These are phyloP conservation scores for Parazoanthus darwini DNA, from an alignment of 92 coral and sea anemone genomes.

Conservation along the genomic window DNA sequence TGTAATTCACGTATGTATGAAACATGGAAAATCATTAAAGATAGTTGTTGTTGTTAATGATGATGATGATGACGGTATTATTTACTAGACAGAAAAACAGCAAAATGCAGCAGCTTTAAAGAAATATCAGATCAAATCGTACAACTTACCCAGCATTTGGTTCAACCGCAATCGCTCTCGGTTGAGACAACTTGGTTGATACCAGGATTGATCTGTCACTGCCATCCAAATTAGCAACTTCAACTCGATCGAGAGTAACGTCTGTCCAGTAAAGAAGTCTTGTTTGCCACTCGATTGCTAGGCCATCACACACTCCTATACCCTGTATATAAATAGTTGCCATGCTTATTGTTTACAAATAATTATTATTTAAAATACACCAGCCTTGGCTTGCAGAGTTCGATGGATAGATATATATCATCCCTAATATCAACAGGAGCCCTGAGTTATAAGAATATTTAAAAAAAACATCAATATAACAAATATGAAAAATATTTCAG, in stretches of 20 bases:
- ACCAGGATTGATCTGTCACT: slow-evolving; percentile 54
- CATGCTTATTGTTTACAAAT: too few relatives aligned
- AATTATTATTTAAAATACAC: too few relatives aligned
- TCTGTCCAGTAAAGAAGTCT: slow-evolving; percentile 80
- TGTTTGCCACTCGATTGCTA: slow-evolving; percentile 80
- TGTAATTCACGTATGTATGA: too few relatives aligned
- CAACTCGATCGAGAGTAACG: slow-evolving; percentile 54
- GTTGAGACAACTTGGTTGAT: slow-evolving; percentile 57
- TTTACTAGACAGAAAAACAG: too few relatives aligned
- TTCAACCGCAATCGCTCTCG: slow-evolving; percentile 75
- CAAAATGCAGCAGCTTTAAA: too few relatives aligned
- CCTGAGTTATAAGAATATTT: too few relatives aligned
- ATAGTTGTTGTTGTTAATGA: too few relatives aligned
- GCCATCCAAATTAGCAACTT: slow-evolving; percentile 67
- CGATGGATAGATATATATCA: background rate
- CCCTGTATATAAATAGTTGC: background rate
- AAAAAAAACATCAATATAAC: too few relatives aligned
- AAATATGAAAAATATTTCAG: too few relatives aligned
- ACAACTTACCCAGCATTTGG: slow-evolving; percentile 55
- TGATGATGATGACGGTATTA: too few relatives aligned
- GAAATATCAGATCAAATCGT: background rate
- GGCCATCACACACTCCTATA: slow-evolving; percentile 71
- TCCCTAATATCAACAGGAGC: too few relatives aligned
- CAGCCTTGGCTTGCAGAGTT: background rate
- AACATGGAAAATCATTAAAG: too few relatives aligned